Base-by-base conservation (phyloP, 2,797 vertebrate genomes). In the Spatula clypeata region DNA sequence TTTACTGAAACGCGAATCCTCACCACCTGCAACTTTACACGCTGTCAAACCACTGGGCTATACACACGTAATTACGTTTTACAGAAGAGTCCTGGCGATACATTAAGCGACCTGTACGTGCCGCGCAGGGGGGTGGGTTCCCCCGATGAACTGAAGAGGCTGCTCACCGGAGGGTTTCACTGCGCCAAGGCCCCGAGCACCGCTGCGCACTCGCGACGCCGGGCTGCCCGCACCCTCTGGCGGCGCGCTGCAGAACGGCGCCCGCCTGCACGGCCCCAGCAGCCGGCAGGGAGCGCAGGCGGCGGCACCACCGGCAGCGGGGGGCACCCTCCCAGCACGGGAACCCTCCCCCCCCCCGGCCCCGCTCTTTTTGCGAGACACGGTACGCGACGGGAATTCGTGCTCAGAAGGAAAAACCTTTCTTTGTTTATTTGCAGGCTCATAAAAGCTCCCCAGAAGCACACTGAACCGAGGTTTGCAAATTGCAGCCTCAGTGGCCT, bases 21-120 rank as follows among this genome's bases (percentile, higher is more conserved):
- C 6, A 29, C 5, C 29, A 7, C 17, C 34, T 7, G 16, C 47
- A 54, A 1, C 38, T 19, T 31, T 0, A 40, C 32, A 9, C 0
- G n/a, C 2, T 6, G 18, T 15, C 20, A 24, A 17, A 64, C 75
- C 17, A 57, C 58, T 11, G 47, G 14, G 21, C 26, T 19, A 14
- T 18, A 13, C 21, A 6, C 32, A 6, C 53, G 3, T 0, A 18
- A 21, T 6, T 21, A 27, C 11, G 4, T 36, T 51, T 23, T 5
- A 11, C 54, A 10, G 23, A 10, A 21, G 19, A 2, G 40, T 34
- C 47, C 54, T 29, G 9, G 27, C 1, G 27, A 32, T 26, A 23
- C n/a, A 45, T 44, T 5, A 38, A n/a, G 23, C 17, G n/a, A 18
- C 7, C 1, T 3, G 17, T 9, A 4, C 16, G 44, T 32, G 20